These are phyloP conservation scores for Cherax quadricarinatus DNA, from an alignment of 1,140 invertebrate species.

Conservation along the genomic window DNA sequence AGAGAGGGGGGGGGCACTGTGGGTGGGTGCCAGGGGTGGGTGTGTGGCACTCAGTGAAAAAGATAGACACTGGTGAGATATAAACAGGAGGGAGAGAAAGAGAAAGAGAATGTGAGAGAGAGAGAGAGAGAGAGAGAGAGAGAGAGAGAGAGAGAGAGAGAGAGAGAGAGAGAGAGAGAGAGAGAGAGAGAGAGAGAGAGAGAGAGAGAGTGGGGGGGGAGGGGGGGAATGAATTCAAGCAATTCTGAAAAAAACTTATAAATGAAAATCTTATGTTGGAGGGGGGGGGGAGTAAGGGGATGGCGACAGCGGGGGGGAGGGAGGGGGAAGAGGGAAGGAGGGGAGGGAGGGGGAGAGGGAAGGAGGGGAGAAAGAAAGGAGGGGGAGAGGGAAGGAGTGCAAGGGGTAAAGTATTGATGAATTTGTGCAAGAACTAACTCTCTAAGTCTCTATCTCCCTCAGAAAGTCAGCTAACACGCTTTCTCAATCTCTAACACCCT, in stretches of 20 bases:
- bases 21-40: background rate
- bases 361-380: background rate
- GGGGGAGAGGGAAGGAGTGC: background rate
- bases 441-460: no score
- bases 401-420: no score
- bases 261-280: background rate
- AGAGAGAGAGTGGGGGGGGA: no score
- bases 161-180: slow-evolving; percentile 50
- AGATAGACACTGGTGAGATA: background rate
- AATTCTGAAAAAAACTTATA: background rate
- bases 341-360: background rate
- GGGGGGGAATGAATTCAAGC: no score
- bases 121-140: slow-evolving; percentile 15
- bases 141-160: slow-evolving; percentile 56
- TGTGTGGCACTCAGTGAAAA: background rate
- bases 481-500: no score
- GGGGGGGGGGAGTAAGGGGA: background rate
- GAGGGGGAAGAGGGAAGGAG: background rate
- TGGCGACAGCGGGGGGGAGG: background rate
- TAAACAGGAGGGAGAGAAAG: no score
- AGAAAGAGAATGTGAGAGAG: slow-evolving; percentile 1
- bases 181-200: no score
- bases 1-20: background rate
- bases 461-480: no score
- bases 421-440: no score